Evolutionary conservation across 1,140 invertebrate species (phyloP), one percentile per base, ranked within the genome.

Genomic region (Contarinia nasturtii): DNA sequence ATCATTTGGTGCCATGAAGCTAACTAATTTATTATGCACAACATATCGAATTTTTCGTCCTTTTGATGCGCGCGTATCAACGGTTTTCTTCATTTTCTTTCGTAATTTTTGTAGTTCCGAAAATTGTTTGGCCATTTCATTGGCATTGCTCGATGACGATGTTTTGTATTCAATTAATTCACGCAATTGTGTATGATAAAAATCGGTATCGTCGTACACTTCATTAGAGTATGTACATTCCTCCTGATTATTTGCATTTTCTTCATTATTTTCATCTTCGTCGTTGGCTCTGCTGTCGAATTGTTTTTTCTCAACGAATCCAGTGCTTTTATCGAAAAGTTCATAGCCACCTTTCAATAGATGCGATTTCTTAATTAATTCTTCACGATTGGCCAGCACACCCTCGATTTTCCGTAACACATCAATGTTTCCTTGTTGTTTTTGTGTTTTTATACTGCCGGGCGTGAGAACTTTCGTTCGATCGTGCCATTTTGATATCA

Each of bases 131-230:
- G 82, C 76, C 2, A 87, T 64, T 55, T 85, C 76, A 50, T 80
- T 72, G 46, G 88, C 82, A 71, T 92, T 88, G 11, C 77, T 79
- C 7, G 85, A 70, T 55, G 84, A 79, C 19, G 76, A 70, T 7
- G 86, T 82, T 69, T 93, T 94, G 45, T 79, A 78, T 61, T 96
- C 88, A 52, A 98, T 93, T 14, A 96, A 67, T 59, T 96, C 90
- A 49, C 88, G 68, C 20, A 98, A 65, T 18, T 95, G 62, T 57
- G 91, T 84, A 64, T 95, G 89, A 68, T 97, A 97, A 61, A 96
- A 98, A 63, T 98, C 93, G 62, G 83, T 83, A 63, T 98, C 93
- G 63, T 97, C 91, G 69, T 88, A 98, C 57, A 95, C 86, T 69
- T 98, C 86, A 0, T 65, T 49, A 63, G 89, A 80, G 52, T 79